These are phyloP conservation scores for Dorcus parallelipipedus DNA, from an alignment of 2,888 invertebrate species.

Conservation along the genomic window DNA sequence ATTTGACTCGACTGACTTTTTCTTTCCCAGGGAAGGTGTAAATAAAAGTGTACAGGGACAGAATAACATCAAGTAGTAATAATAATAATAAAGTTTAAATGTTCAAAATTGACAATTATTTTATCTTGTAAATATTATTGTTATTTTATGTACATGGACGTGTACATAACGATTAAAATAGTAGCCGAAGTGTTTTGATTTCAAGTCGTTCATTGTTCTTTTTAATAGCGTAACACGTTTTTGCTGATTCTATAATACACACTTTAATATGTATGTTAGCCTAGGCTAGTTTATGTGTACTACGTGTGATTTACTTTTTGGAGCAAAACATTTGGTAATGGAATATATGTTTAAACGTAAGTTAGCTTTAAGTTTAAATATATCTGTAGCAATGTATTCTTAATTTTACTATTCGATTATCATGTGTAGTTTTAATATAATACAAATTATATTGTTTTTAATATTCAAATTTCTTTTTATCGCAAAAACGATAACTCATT, in stretches of 20 bases:
- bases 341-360: constrained; percentile 24
- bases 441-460: constrained; percentile 20
- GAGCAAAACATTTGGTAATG: constrained; percentile 27
- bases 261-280: constrained; percentile 15
- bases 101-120: constrained; percentile 18
- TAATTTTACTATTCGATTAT: constrained; percentile 30
- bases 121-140: constrained; percentile 39
- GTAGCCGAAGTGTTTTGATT: constrained; percentile 7
- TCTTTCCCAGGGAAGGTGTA: constrained; percentile 9
- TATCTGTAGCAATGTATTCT: constrained; percentile 26
- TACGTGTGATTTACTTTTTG: constrained; percentile 32
- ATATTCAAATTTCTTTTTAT: constrained; percentile 2
- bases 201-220: constrained; percentile 29
- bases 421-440: constrained; percentile 29
- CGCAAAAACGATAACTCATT: no score
- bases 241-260: constrained; percentile 4
- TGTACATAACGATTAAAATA: constrained; percentile 36
- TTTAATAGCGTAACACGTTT: constrained; percentile 11
- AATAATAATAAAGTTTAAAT: constrained; percentile 3
- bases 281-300: constrained; percentile 33
- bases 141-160: constrained; percentile 35
- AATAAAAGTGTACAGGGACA: constrained; percentile 17
- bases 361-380: constrained; percentile 25
- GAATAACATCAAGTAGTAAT: no score
- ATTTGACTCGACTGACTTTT: constrained; percentile 5